Evolutionary conservation across 2,888 invertebrate genomes (phyloP), one percentile per base, ranked within the genome.

Genomic region (Hirudinaria manillensis): DNA sequence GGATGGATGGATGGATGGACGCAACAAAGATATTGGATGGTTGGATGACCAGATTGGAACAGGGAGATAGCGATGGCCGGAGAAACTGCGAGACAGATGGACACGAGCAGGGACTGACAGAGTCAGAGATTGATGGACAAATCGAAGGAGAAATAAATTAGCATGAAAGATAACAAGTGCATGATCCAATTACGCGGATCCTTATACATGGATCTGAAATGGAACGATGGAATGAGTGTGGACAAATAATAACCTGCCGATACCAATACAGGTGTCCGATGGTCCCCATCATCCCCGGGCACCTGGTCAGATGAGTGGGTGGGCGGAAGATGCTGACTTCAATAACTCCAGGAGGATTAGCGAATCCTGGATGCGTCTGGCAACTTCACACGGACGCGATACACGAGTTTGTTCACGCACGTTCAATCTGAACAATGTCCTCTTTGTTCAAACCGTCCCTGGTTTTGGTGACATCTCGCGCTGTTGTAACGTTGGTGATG

Each of bases 81-180:
- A 27, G 61, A 61, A 27, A 61, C 24, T 61, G 61, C 24, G 19
- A 29, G 61, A 61, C 61, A 61, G 61, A 61, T 61, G 61, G 61
- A 61, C 24, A 29, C 61, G 24, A 24, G 61, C 29, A 29, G 10
- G 61, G 61, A 61, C 29, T 61, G 61, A 61, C 61, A 61, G 24
- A 61, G 61, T 24, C 29, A 61, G 19, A 61, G 61, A 61, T 61
- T 61, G 61, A 61, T 61, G 61, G 61, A 61, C 29, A 29, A 61
- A 27, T 24, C 24, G 61, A 61, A 27, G 61, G 29, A 61, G 61
- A 27, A 61, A 29, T 61, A 29, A 29, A 61, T 61, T 24, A 61
- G 61, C 24, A 27, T 61, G 61, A 61, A 29, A 61, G 24, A 61
- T 61, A 61, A 61, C 61, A 61, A 29, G 29, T 29, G 3, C n/a